Evolutionary conservation across 2,797 vertebrate species (phyloP).

Genomic region (Spea hammondii): DNA sequence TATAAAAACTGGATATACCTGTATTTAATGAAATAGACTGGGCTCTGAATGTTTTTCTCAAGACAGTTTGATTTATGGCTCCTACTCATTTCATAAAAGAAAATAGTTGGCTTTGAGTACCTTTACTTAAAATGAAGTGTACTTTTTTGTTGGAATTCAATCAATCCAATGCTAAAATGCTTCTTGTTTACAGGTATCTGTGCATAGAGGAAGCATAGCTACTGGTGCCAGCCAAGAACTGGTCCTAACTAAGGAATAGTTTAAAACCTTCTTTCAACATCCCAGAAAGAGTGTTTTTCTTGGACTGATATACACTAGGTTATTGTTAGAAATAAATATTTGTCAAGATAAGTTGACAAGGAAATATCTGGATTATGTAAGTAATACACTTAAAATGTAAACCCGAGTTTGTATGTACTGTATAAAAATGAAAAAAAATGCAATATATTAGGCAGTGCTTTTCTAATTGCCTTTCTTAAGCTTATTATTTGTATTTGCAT

Average conservation of each 20-base stretch:
- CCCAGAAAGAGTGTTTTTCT: conserved; percentile 35
- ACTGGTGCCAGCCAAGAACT: conserved; percentile 36
- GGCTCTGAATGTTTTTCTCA: too few species aligned
- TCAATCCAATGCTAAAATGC: conserved; percentile 39
- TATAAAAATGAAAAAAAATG: conserved; percentile 23
- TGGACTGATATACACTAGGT: conserved; percentile 41
- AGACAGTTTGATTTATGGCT: too few species aligned
- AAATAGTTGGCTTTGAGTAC: too few species aligned
- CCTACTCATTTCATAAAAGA: too few species aligned
- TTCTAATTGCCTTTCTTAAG: background rate
- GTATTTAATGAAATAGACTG: background rate
- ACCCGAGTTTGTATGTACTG: conserved; percentile 18
- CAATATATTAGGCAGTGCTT: conserved; percentile 24
- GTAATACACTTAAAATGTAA: conserved; percentile 43
- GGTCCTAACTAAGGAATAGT: conserved; percentile 19
- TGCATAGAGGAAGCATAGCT: conserved; percentile 27
- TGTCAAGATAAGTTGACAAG: conserved; percentile 39
- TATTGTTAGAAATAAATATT: conserved; percentile 40
- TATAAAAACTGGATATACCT: background rate
- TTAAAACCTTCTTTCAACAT: conserved; percentile 40
- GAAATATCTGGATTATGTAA: conserved; percentile 49
- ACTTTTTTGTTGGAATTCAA: conserved; percentile 24
- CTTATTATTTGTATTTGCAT: too few species aligned
- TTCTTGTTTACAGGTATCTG: conserved; percentile 35
- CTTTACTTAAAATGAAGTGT: background rate